Conservation (phyloP, 2,113 vertebrate species). For the Barnardius zonarius region DNA sequence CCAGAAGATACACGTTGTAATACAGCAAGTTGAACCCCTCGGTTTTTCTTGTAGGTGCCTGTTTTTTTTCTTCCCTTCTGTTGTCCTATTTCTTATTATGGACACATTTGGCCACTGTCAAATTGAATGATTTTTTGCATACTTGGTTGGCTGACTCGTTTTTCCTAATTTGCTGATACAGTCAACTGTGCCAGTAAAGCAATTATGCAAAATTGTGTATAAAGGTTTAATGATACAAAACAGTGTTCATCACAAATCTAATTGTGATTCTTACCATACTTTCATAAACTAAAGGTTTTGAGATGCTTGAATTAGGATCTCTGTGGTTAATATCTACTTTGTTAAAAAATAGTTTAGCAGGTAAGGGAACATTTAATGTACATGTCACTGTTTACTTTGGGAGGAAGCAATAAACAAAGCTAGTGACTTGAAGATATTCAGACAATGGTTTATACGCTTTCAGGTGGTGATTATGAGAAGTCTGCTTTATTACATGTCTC, state of each 20-base stretch:
- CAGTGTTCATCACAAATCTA: slow-evolving; percentile 38
- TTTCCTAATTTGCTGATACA: slow-evolving; percentile 24
- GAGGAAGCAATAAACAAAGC: slow-evolving; percentile 5
- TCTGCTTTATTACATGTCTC: slow-evolving; percentile 33
- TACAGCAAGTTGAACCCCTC: neutral
- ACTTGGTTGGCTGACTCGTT: slow-evolving; percentile 10
- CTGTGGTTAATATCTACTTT: neutral
- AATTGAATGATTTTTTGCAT: slow-evolving; percentile 28
- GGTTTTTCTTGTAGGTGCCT: neutral
- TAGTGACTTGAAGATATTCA: neutral
- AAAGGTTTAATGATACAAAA: slow-evolving; percentile 56
- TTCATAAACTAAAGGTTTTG: neutral
- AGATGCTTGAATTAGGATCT: neutral
- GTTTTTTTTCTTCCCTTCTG: neutral
- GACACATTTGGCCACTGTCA: slow-evolving; percentile 22
- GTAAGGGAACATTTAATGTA: neutral
- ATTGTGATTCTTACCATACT: slow-evolving; percentile 30
- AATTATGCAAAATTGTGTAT: slow-evolving; percentile 42
- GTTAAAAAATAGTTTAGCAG: neutral
- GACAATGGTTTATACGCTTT: neutral
- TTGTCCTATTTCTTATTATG: neutral
- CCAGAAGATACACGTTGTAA: neutral
- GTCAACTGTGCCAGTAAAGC: slow-evolving; percentile 43
- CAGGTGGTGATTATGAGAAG: neutral
- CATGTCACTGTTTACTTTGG: neutral